phyloP scores from a whole-genome alignment of 1,140 invertebrate species.

The Leptestheria dahalacensis region DNA sequence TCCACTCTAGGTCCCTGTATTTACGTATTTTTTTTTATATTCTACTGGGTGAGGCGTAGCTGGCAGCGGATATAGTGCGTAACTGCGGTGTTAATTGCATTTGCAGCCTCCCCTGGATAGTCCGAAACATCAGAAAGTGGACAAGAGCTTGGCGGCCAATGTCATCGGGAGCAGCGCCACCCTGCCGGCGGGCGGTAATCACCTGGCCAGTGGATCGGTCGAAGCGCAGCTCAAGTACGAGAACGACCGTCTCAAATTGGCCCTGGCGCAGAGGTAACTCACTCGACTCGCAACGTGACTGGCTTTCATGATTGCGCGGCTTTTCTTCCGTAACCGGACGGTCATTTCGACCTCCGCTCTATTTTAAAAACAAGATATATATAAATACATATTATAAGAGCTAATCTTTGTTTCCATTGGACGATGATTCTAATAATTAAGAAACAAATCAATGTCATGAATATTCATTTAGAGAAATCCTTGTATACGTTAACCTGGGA shows the following conservation, averaged over 20 bases:
- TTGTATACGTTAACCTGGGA: too few species aligned
- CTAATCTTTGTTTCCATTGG: too few species aligned
- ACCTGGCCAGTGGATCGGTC: constrained; percentile 40
- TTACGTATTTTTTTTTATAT: too few species aligned
- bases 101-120: constrained; percentile 35
- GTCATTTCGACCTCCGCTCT: background rate
- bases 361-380: constrained; percentile 7
- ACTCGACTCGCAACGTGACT: too few species aligned
- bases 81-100: too few species aligned
- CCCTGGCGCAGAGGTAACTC: constrained; percentile 76
- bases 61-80: too few species aligned
- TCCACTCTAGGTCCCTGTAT: too few species aligned
- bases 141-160: background rate
- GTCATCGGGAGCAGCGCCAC: constrained; percentile 6
- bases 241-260: constrained; percentile 88
- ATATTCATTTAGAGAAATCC: too few species aligned
- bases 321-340: background rate
- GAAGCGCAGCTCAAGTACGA: constrained; percentile 93
- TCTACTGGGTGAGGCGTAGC: too few species aligned
- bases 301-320: too few species aligned
- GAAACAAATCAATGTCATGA: too few species aligned
- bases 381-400: background rate
- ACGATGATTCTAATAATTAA: too few species aligned
- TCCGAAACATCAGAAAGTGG: constrained; percentile 40
- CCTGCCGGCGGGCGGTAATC: constrained; percentile 26